Conservation (phyloP, 2,888 invertebrate species). For the Hyalella azteca region DNA sequence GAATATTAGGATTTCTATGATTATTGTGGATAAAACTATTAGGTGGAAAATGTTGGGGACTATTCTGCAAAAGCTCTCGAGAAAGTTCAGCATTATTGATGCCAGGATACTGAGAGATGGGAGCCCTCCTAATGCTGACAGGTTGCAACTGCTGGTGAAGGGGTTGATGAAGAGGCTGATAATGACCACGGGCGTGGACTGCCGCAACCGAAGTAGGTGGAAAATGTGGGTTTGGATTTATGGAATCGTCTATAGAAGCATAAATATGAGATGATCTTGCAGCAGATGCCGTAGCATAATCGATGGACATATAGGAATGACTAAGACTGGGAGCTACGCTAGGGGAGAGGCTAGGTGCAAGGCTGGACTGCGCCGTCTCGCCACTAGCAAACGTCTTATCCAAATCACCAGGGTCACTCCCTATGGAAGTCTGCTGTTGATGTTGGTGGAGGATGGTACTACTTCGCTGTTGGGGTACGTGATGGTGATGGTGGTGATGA, state of each 20-base stretch:
- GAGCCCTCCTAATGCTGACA: neutral
- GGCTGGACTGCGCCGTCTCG: constrained; percentile 57
- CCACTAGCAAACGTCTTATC: constrained; percentile 55
- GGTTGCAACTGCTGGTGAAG: constrained; percentile 44
- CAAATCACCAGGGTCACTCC: constrained; percentile 49
- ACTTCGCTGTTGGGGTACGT: neutral
- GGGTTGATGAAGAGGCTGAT: constrained; percentile 47
- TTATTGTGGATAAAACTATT: neutral
- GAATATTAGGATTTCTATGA: constrained; percentile 8
- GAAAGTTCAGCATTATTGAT: neutral
- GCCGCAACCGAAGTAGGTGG: constrained; percentile 44
- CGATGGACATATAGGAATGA: constrained; percentile 58
- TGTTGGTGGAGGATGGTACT: constrained; percentile 43
- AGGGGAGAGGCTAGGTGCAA: constrained; percentile 43
- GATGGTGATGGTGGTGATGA: constrained; percentile 42
- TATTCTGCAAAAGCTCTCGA: neutral
- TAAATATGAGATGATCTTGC: constrained; percentile 52
- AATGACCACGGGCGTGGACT: constrained; percentile 37
- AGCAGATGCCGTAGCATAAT: constrained; percentile 45
- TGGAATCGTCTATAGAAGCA: constrained; percentile 55
- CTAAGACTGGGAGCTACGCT: constrained; percentile 42
- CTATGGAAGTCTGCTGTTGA: constrained; percentile 47
- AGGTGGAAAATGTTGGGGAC: neutral
- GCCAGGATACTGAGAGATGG: neutral
- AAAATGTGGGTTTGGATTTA: constrained; percentile 26